Conservation (phyloP, 2,113 vertebrate genomes). For the Oreotrochilus melanogaster region DNA sequence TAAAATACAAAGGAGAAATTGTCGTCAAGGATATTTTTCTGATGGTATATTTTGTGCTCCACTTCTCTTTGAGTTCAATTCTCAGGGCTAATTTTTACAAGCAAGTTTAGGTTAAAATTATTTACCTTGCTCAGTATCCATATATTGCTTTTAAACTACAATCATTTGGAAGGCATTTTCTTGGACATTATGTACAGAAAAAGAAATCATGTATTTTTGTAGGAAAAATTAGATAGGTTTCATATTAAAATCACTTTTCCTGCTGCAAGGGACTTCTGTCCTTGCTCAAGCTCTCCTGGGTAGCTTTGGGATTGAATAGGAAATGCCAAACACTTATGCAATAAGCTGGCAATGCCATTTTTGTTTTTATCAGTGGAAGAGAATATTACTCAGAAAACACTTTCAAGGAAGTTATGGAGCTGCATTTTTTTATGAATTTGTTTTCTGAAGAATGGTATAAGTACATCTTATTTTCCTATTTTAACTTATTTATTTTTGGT, state of each 20-base stretch:
- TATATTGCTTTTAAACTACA: neutral
- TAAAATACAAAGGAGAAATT: neutral
- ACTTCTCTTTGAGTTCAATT: neutral
- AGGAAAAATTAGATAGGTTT: neutral
- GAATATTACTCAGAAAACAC: neutral
- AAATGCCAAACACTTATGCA: neutral
- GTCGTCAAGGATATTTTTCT: neutral
- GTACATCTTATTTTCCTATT: neutral
- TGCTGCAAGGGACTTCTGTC: neutral
- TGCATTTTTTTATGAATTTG: neutral
- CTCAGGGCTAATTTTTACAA: neutral
- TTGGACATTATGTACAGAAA: neutral
- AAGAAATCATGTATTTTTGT: neutral
- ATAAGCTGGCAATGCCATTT: neutral
- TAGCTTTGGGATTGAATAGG: neutral
- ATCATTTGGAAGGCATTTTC: neutral
- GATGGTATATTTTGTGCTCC: neutral
- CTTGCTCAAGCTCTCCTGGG: neutral
- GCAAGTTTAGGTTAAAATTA: neutral
- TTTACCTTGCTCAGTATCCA: neutral
- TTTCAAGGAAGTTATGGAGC: neutral
- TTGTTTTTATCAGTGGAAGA: neutral
- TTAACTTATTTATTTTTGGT: neutral
- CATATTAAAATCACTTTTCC: neutral
- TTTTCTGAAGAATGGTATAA: neutral